Evolutionary conservation across 1,140 invertebrate species (phyloP).

Genomic region (Galleria mellonella): DNA sequence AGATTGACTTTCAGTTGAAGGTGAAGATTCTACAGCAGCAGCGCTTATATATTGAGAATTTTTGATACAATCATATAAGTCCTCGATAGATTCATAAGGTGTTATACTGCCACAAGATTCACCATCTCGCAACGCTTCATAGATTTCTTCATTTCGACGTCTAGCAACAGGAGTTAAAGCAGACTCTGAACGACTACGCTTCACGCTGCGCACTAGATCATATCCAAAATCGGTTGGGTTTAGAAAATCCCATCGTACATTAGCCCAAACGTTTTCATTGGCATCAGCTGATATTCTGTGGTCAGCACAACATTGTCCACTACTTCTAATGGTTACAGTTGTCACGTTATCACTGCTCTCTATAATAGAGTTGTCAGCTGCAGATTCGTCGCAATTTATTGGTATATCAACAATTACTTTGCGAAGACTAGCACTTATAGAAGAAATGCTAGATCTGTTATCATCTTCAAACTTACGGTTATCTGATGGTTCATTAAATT

Average conservation of each 20-base stretch:
- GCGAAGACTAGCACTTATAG: slow-evolving; percentile 35
- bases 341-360: slow-evolving; percentile 49
- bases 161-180: slow-evolving; percentile 45
- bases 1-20: slow-evolving; percentile 53
- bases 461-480: slow-evolving; percentile 50
- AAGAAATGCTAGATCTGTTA: slow-evolving; percentile 44
- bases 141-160: slow-evolving; percentile 56
- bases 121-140: slow-evolving; percentile 48
- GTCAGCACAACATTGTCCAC: slow-evolving; percentile 59
- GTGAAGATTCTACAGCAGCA: slow-evolving; percentile 50
- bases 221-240: slow-evolving; percentile 65
- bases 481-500: slow-evolving; percentile 33
- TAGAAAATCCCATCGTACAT: slow-evolving; percentile 68
- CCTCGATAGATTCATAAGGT: slow-evolving; percentile 71
- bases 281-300: slow-evolving; percentile 64
- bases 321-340: slow-evolving; percentile 50
- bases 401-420: slow-evolving; percentile 56
- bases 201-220: slow-evolving; percentile 58
- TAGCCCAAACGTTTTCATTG: slow-evolving; percentile 66
- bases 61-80: slow-evolving; percentile 70
- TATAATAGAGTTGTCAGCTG: slow-evolving; percentile 37
- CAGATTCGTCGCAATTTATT: slow-evolving; percentile 46
- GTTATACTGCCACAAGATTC: slow-evolving; percentile 65
- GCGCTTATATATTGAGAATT: slow-evolving; percentile 51
- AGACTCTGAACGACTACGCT: slow-evolving; percentile 64